phyloP scores from a whole-genome alignment of 2,888 invertebrate species.

The Agrotis segetum region DNA sequence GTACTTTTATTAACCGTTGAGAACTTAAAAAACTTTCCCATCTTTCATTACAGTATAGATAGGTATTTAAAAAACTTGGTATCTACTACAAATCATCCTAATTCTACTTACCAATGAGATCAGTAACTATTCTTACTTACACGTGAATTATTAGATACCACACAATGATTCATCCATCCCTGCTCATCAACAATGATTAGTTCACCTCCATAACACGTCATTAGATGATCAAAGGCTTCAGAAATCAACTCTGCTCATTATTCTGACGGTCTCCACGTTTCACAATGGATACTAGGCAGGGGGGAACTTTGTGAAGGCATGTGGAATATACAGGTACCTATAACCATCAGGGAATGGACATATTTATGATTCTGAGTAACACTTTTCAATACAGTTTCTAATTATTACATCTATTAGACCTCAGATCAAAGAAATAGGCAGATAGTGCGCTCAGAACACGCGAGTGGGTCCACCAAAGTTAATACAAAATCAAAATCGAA shows the following conservation, averaged over 20 bases:
- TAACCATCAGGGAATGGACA: too few species aligned
- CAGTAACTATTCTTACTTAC: background rate
- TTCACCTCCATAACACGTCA: constrained; percentile 28
- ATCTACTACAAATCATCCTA: background rate
- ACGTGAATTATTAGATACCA: background rate
- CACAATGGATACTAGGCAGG: constrained; percentile 23
- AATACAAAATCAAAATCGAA: too few species aligned
- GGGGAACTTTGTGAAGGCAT: constrained; percentile 13
- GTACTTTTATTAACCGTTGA: too few species aligned
- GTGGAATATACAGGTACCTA: background rate
- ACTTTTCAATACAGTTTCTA: too few species aligned
- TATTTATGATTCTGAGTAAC: too few species aligned
- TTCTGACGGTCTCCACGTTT: constrained; percentile 10
- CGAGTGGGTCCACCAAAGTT: too few species aligned
- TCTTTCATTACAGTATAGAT: too few species aligned
- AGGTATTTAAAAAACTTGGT: too few species aligned
- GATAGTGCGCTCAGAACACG: too few species aligned
- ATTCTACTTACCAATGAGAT: background rate
- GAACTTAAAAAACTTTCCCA: too few species aligned
- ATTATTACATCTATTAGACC: too few species aligned
- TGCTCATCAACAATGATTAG: background rate
- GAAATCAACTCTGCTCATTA: constrained; percentile 38
- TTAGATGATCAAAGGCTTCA: constrained; percentile 56
- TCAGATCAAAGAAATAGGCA: too few species aligned
- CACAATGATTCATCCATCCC: background rate